phyloP scores from a whole-genome alignment of 2,797 vertebrate genomes.

The Chromobotia macracanthus region DNA sequence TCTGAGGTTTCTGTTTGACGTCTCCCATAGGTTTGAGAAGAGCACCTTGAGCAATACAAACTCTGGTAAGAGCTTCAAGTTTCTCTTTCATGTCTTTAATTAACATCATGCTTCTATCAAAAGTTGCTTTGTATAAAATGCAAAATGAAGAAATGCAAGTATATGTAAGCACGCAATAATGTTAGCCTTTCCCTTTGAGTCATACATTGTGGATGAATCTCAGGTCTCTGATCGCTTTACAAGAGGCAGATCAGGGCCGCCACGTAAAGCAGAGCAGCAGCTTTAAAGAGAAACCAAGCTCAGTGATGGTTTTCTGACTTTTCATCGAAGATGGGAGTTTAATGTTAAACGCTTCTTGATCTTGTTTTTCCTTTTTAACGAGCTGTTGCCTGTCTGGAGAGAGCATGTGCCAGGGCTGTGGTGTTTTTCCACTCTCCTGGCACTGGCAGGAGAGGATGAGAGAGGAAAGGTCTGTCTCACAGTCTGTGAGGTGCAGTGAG shows the following conservation, averaged over 20 bases:
- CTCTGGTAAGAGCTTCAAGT: slow-evolving; percentile 57
- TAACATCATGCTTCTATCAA: not conserved
- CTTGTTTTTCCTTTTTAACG: slow-evolving; percentile 41
- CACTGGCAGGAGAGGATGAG: slow-evolving; percentile 28
- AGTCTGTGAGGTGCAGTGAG: slow-evolving; percentile 41
- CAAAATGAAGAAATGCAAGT: not conserved
- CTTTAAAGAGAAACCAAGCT: slow-evolving; percentile 7
- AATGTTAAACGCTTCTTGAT: slow-evolving; percentile 50
- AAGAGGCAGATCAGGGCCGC: slow-evolving; percentile 18
- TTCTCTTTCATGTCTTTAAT: not conserved
- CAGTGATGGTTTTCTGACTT: slow-evolving; percentile 29
- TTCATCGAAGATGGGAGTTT: slow-evolving; percentile 18
- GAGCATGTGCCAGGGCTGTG: slow-evolving; percentile 31
- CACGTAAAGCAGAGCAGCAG: slow-evolving; percentile 1
- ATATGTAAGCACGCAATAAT: not conserved
- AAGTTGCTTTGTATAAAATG: not conserved
- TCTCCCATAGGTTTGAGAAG: slow-evolving; percentile 57
- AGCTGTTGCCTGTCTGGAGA: slow-evolving; percentile 46
- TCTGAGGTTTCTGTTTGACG: slow-evolving; percentile 10
- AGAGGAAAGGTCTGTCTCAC: slow-evolving; percentile 37
- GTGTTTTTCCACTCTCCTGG: slow-evolving; percentile 38
- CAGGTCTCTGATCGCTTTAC: slow-evolving; percentile 7
- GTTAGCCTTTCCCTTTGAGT: not conserved
- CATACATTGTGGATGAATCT: not conserved
- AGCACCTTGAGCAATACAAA: slow-evolving; percentile 46